A percentile compares a stretch with the other conserved stretches of the same genome.
Conservation (phyloP, 2,797 vertebrate species). For the Austrolebias charrua region DNA sequence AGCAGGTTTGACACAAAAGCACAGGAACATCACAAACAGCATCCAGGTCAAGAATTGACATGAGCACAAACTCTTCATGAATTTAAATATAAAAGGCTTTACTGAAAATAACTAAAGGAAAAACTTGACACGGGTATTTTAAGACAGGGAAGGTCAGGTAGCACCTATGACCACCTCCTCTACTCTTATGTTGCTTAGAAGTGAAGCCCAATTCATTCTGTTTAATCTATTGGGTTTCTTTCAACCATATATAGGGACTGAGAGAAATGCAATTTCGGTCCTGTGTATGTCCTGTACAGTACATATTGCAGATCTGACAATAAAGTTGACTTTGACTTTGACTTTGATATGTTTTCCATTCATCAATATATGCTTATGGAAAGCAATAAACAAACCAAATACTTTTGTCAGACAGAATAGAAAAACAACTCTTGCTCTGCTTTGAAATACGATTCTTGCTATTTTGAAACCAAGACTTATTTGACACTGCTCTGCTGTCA, state of each 20-base stretch:
- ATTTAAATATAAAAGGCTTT: no score
- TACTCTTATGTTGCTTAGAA: no score
- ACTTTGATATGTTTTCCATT: constrained; percentile 26
- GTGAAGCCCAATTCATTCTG: background rate
- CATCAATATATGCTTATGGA: constrained; percentile 33
- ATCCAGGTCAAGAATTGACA: background rate
- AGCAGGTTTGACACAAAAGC: background rate
- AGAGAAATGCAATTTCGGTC: no score
- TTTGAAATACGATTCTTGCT: constrained; percentile 9
- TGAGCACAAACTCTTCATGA: background rate
- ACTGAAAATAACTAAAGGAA: no score
- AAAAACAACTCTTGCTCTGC: background rate
- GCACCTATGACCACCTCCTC: no score
- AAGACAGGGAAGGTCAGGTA: no score
- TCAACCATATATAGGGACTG: constrained; percentile 14
- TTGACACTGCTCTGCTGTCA: no score
- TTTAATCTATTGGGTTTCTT: background rate
- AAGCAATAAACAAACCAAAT: constrained; percentile 14
- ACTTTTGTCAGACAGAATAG: constrained; percentile 13
- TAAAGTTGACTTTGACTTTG: no score
- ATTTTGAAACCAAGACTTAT: constrained; percentile 28
- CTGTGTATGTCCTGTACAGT: no score
- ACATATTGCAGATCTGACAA: no score
- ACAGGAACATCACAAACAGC: background rate
- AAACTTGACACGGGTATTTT: no score